phyloP scores from a whole-genome alignment of 2,797 vertebrate species.

The Lates japonicus region DNA sequence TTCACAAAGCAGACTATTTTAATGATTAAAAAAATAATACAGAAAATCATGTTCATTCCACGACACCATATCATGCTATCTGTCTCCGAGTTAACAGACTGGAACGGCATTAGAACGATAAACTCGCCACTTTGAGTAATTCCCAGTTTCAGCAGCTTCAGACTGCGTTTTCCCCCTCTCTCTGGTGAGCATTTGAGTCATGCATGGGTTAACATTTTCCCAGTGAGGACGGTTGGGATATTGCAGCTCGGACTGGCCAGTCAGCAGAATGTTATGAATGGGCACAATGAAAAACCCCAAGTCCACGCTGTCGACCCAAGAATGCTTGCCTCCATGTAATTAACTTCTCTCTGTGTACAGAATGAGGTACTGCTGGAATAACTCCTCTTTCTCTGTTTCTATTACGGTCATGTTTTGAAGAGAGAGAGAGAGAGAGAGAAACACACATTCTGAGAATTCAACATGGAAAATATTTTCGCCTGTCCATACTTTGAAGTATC shows the following conservation, averaged over 20 bases:
- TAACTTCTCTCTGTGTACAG: conserved; percentile 82
- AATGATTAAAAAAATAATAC: background rate
- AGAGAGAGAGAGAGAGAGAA: conserved; percentile 15
- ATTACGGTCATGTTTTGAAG: conserved; percentile 78
- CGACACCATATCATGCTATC: conserved; percentile 18
- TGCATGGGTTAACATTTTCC: conserved; percentile 84
- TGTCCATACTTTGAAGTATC: conserved; percentile 75
- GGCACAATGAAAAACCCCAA: conserved; percentile 83
- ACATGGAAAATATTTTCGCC: conserved; percentile 60
- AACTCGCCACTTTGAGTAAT: conserved; percentile 39
- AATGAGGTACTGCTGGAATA: conserved; percentile 81
- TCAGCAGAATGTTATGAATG: conserved; percentile 89
- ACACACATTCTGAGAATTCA: conserved; percentile 69
- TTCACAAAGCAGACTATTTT: conserved; percentile 27
- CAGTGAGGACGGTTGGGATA: conserved; percentile 79
- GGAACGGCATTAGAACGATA: conserved; percentile 51
- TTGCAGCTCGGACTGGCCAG: conserved; percentile 80
- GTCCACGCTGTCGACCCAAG: conserved; percentile 81
- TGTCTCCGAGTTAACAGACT: conserved; percentile 36
- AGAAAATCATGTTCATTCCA: conserved; percentile 28
- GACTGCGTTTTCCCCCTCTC: conserved; percentile 14
- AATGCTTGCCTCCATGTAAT: conserved; percentile 87
- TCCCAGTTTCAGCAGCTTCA: conserved; percentile 38
- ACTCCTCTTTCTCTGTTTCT: conserved; percentile 80
- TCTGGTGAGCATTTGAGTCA: conserved; percentile 67